A percentile compares a stretch with the other conserved stretches of the same genome.
Conservation (phyloP, 2,888 invertebrate species). For the Scaptomyza caliginosa region DNA sequence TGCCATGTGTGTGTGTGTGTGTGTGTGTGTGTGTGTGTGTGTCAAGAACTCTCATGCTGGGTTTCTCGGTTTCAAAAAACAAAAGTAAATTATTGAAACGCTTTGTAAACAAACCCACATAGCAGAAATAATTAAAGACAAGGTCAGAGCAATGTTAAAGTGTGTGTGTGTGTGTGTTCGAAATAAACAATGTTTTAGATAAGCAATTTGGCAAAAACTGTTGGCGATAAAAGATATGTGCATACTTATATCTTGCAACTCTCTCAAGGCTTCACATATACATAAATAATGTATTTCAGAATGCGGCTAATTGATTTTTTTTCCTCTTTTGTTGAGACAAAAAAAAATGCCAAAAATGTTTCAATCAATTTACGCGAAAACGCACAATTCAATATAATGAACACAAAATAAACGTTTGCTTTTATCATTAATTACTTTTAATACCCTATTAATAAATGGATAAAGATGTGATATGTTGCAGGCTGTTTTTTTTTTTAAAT, state of each 20-base stretch:
- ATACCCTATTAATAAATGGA: conserved; percentile 22
- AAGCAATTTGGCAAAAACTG: conserved; percentile 39
- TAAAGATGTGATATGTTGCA: not conserved
- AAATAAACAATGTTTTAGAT: conserved; percentile 45
- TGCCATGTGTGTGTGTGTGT: conserved; percentile 30
- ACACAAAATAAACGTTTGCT: conserved; percentile 36
- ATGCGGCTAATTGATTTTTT: conserved; percentile 48
- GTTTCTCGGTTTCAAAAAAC: conserved; percentile 25
- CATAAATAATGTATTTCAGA: conserved; percentile 26
- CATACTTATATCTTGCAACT: conserved; percentile 1
- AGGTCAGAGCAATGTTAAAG: conserved; percentile 54
- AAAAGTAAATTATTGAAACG: conserved; percentile 5
- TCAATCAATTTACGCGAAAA: conserved; percentile 45
- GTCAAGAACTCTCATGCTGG: conserved; percentile 65
- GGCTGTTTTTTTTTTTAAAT: not conserved
- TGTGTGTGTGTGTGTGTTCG: conserved; percentile 24
- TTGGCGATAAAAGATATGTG: conserved; percentile 18
- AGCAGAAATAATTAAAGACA: conserved; percentile 61
- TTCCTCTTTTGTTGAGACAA: not conserved
- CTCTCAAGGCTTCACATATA: conserved; percentile 7
- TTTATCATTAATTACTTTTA: conserved; percentile 65
- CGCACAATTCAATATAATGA: conserved; percentile 43
- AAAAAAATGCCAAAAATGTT: conserved; percentile 50
- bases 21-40: conserved; percentile 43
- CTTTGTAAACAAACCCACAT: conserved; percentile 41